Conservation (phyloP, 2,797 vertebrate species). For the Todus mexicanus region DNA sequence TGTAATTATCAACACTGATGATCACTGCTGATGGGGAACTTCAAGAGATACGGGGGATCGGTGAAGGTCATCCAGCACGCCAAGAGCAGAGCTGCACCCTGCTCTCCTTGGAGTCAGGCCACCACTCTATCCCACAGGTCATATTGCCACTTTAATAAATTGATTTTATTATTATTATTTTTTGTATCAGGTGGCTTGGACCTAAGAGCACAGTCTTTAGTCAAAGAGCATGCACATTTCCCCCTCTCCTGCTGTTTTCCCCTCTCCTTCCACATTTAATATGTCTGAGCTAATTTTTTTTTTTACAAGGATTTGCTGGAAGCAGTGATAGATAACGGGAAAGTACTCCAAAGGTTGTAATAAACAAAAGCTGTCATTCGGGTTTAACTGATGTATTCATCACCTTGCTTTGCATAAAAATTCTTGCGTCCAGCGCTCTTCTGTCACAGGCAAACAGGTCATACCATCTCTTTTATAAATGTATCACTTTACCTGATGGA, state of each 20-base stretch:
- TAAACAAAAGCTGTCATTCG: not conserved
- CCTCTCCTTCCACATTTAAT: not conserved
- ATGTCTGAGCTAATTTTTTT: not conserved
- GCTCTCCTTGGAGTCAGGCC: not conserved
- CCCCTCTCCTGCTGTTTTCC: not conserved
- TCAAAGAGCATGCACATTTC: not conserved
- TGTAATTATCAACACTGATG: not conserved
- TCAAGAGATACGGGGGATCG: not conserved
- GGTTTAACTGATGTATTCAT: not conserved
- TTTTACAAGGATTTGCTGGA: not conserved
- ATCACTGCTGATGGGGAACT: not conserved
- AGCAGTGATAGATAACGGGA: not conserved
- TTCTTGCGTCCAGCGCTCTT: not conserved
- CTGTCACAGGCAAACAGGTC: not conserved
- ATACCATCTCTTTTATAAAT: not conserved
- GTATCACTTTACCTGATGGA: not conserved
- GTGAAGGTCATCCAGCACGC: not conserved
- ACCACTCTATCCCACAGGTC: not conserved
- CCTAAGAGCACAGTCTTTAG: not conserved
- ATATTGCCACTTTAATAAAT: not conserved
- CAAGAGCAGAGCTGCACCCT: not conserved
- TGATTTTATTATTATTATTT: not conserved
- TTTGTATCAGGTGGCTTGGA: not conserved
- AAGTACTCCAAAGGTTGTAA: not conserved
- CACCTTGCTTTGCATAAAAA: not conserved